Base-by-base conservation (phyloP, 2,888 invertebrate genomes). In the Lacanobia oleracea region DNA sequence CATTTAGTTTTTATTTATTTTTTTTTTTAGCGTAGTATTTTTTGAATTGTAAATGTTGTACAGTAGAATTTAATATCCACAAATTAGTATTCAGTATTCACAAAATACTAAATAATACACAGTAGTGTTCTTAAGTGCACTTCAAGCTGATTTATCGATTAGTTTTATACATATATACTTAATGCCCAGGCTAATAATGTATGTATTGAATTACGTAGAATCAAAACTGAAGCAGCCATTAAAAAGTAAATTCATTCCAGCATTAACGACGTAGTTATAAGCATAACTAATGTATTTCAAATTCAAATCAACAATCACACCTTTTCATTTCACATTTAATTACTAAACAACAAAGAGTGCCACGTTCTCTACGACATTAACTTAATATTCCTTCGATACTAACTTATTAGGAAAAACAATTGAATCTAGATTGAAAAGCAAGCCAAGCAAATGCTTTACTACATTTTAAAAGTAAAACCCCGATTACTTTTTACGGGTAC, bases 261-360 rank as follows among this genome's bases (percentile, higher is more conserved):
- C 50, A 60, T 69, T 64, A 67, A 64, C 40, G 27, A 69, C 27
- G 60, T 33, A 64, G 50, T 64, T 63, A 60, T 62, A 63, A 77
- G 54, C 72, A 72, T 66, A 43, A 68, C 72, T 60, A 81, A 80
- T 80, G 78, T 69, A 77, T 69, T 67, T 63, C 59, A 23, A 78
- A 66, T 56, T 45, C 43, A 66, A 77, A 77, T 60, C 59, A 67
- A 53, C 51, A 27, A 62, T 75, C 67, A 75, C 27, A 43, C 71
- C 37, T 72, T 84, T 83, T 45, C 60, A 84, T 81, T 78, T 83
- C 75, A 82, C 79, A 83, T 83, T 84, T 83, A 83, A 83, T 83
- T 79, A 82, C 68, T 76, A 33, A 70, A 79, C 57, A 84, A 83
- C 73, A 82, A 82, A 82, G 78, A 69, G 50, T 37, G 21, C 0